Evolutionary conservation across 2,888 invertebrate species (phyloP).

Genomic region (Itoplectis maculator): DNA sequence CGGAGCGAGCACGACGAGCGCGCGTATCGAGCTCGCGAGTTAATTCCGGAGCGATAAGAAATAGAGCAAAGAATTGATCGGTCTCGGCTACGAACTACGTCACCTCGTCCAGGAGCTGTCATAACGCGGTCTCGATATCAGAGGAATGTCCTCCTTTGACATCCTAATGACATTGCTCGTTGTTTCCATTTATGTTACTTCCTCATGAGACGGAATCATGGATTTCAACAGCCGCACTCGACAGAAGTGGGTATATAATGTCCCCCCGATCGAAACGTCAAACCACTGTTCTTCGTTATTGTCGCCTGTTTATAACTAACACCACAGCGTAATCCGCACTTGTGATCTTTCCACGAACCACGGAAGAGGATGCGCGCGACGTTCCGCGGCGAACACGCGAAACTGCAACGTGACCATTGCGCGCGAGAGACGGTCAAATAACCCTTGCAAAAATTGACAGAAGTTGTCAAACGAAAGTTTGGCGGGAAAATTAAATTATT

Average conservation of each 20-base stretch:
- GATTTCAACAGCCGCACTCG: background rate
- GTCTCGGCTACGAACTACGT: slow-evolving; percentile 78
- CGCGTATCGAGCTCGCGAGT: background rate
- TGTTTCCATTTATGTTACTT: slow-evolving; percentile 80
- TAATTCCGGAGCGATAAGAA: slow-evolving; percentile 16
- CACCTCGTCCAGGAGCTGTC: slow-evolving; percentile 88
- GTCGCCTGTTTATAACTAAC: slow-evolving; percentile 41
- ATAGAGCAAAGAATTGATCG: slow-evolving; percentile 52
- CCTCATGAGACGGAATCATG: slow-evolving; percentile 61
- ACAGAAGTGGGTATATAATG: background rate
- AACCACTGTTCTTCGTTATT: background rate
- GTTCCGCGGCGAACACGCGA: background rate
- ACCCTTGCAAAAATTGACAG: too few relatives aligned
- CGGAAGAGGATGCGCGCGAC: slow-evolving; percentile 7
- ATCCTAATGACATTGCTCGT: slow-evolving; percentile 86
- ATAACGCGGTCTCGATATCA: slow-evolving; percentile 88
- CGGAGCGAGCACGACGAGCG: background rate
- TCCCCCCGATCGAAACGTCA: slow-evolving; percentile 32
- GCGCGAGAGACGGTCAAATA: too few relatives aligned
- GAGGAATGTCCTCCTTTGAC: slow-evolving; percentile 89
- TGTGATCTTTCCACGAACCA: slow-evolving; percentile 26
- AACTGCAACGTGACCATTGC: background rate
- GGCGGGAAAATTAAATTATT: too few relatives aligned
- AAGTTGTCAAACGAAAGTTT: too few relatives aligned
- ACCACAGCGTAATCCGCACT: slow-evolving; percentile 1